Percentiles rank a stretch among this genome's conserved stretches.
Evolutionary conservation across 2,113 vertebrate species (phyloP).

Genomic region (Brachypteracias leptosomus): DNA sequence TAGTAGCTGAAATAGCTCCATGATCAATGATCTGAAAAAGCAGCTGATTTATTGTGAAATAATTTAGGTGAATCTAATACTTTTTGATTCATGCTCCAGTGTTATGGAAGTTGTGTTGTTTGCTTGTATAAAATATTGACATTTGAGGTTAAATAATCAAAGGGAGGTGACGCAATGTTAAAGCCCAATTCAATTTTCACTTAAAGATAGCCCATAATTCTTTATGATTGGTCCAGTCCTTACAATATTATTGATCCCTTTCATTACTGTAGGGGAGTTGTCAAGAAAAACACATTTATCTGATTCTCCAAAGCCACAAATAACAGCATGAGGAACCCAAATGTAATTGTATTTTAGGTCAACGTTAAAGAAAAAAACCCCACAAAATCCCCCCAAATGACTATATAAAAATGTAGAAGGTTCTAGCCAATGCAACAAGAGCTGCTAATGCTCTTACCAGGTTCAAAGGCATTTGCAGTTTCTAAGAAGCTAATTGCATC

Average conservation of each 20-base stretch:
- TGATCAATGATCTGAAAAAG: slow-evolving; percentile 49
- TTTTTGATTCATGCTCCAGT: slow-evolving; percentile 41
- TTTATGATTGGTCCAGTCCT: slow-evolving; percentile 65
- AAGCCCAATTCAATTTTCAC: slow-evolving; percentile 80
- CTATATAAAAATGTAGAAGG: not conserved
- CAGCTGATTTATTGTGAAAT: slow-evolving; percentile 47
- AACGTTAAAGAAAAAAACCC: not conserved
- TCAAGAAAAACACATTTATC: slow-evolving; percentile 66
- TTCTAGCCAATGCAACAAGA: not conserved
- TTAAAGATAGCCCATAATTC: slow-evolving; percentile 78
- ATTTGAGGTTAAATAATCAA: slow-evolving; percentile 79
- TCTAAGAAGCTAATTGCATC: slow-evolving; percentile 48
- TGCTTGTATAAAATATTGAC: slow-evolving; percentile 69
- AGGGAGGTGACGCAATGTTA: slow-evolving; percentile 68
- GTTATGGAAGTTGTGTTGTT: slow-evolving; percentile 37
- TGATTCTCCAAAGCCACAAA: slow-evolving; percentile 69
- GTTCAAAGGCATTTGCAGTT: slow-evolving; percentile 55
- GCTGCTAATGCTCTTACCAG: not conserved
- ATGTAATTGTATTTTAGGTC: slow-evolving; percentile 61
- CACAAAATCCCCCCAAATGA: not conserved
- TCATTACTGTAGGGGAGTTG: slow-evolving; percentile 72
- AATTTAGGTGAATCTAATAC: slow-evolving; percentile 9
- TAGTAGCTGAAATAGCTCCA: slow-evolving; percentile 30
- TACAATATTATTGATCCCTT: slow-evolving; percentile 74
- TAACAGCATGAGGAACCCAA: slow-evolving; percentile 60